Evolutionary conservation across 1,140 invertebrate species (phyloP), one percentile per base, ranked within the genome.

Genomic region (Orius laevigatus): DNA sequence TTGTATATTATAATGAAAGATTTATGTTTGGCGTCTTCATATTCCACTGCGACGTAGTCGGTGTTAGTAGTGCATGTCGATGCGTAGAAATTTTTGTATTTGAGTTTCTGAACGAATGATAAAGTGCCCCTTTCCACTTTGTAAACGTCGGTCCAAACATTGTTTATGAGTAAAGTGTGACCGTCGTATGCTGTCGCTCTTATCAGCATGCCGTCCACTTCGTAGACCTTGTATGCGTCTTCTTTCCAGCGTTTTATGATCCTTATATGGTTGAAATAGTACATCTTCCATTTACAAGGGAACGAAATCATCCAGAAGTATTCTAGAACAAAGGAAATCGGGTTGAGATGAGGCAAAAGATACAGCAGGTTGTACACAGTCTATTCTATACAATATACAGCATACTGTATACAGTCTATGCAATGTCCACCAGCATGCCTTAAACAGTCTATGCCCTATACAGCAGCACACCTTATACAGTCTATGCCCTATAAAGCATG

Each of bases 131-230:
- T 46, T 46, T 46, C 44, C n/a, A 46, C 35, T 46, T 33, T 34
- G 15, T 46, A 46, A 10, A 46, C 19, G 9, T 46, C 44, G 10
- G 34, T 14, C 1, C 25, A 33, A 14, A 31, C 44, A 46, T 46
- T 46, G 15, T 46, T 46, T 0, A 46, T 33, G 18, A 46, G 25
- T n/a, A 46, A 34, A 3, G 44, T 46, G 32, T 34, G 32, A 3
- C 44, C 44, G 35, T 46, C 44, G 35, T 46, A 46, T 12, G 44
- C 44, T 12, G 44, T 46, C 11, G 44, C 35, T 34, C 35, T 33
- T 5, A 46, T 15, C 20, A 31, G 35, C 32, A 31, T 46, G 1
- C 44, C 44, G 19, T 46, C 20, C 12, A 46, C 19, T 46, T 46
- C 44, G 35, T 46, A 46, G 2, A 31, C n/a, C 8, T 46, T 46